phyloP scores from a whole-genome alignment of 2,888 invertebrate genomes.

The Hirudinaria manillensis region DNA sequence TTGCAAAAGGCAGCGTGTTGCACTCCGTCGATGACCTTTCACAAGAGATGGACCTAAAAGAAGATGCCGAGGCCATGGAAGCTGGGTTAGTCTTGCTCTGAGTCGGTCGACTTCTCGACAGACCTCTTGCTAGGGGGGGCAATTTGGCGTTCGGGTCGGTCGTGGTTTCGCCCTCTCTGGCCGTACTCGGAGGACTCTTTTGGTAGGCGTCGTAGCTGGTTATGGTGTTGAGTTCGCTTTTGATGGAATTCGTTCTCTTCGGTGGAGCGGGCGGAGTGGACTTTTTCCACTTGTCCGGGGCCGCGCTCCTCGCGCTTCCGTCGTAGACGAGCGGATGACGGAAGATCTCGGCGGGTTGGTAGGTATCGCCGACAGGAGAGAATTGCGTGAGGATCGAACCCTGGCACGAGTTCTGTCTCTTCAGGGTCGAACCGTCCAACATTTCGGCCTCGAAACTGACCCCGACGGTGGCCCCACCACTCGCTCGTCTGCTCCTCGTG shows the following conservation, averaged over 20 bases:
- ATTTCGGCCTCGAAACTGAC: constrained; percentile 7
- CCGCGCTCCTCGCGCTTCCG: not conserved
- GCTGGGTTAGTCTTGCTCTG: not conserved
- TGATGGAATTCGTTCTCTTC: constrained; percentile 55
- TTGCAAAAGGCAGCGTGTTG: constrained; percentile 81
- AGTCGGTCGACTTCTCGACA: not conserved
- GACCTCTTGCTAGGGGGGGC: constrained; percentile 19
- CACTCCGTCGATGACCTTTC: constrained; percentile 62
- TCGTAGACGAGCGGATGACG: not conserved
- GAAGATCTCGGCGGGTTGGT: constrained; percentile 3
- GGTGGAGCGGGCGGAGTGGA: constrained; percentile 56
- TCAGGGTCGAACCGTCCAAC: constrained; percentile 1
- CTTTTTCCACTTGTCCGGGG: not conserved
- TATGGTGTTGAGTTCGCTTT: constrained; percentile 37
- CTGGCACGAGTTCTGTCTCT: constrained; percentile 26
- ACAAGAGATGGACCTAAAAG: not conserved
- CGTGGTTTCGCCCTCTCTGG: not conserved
- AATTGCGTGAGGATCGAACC: not conserved
- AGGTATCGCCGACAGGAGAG: not conserved
- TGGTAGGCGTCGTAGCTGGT: not conserved
- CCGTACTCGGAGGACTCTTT: not conserved
- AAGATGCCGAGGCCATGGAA: not conserved
- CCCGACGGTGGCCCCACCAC: not conserved
- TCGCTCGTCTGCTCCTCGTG: constrained; percentile 17
- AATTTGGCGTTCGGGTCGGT: constrained; percentile 12